Base-by-base conservation (phyloP, 1,140 invertebrate species). In the Drosophila subpulchrella region DNA sequence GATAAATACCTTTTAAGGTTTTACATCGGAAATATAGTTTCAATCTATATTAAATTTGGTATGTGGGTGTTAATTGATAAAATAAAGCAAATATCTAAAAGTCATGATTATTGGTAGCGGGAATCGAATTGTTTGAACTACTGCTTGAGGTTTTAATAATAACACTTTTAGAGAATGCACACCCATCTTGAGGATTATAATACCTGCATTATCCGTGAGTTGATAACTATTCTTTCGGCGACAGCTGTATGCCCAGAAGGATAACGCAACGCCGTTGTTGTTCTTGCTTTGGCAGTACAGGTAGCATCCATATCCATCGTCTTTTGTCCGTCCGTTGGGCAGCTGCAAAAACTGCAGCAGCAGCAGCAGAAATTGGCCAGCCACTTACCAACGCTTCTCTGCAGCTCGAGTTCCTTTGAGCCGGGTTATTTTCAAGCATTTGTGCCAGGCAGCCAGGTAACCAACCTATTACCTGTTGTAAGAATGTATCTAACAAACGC, bases 391-490 rank as follows among this genome's bases (percentile, higher is more conserved):
- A 38, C 20, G 5, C 38, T 42, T 10, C 34, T 38, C 66, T 32
- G 36, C 39, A 32, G 7, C 61, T 47, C 15, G 8, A 32, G 47
- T 42, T 47, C 27, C 41, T 80, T 53, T 71, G 48, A 59, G 60
- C 38, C 56, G 46, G 78, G 61, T 76, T 86, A 85, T 86, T 86
- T 86, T 71, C 48, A 34, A 61, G 66, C 66, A 75, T 75, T 84
- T 80, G 72, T 57, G 63, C 61, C 60, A 58, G 61, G 56, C 76
- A 63, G 17, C 55, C 42, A 34, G 30, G 50, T 12, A 53, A 24
- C 15, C 46, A 47, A 75, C 38, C 62, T 76, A 86, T 86, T 86
- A 88, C 83, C 83, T 83, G 79, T 77, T 77, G 83, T 86, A 66
- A 65, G 75, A 79, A 79, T 88, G 83, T 88, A 88, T 82, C 83